phyloP scores from a whole-genome alignment of 2,113 vertebrate genomes.

The Rhinopomastus cyanomelas region DNA sequence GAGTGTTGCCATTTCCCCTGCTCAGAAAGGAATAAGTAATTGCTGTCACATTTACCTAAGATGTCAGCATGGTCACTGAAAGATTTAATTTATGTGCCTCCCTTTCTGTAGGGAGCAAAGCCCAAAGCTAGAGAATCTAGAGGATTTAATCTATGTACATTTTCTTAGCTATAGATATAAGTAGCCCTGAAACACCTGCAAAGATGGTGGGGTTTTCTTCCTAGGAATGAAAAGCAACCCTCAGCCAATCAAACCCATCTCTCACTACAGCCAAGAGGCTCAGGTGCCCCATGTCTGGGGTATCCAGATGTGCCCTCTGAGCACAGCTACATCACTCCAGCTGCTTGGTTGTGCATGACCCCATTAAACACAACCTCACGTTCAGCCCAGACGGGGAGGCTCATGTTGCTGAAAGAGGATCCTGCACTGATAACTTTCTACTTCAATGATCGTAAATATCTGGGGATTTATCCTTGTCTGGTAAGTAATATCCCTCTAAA shows the following conservation, averaged over 20 bases:
- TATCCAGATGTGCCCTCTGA: neutral
- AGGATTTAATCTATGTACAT: neutral
- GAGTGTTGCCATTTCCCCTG: neutral
- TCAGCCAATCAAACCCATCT: neutral
- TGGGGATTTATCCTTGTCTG: neutral
- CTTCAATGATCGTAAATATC: fast-evolving
- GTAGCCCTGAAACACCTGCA: neutral
- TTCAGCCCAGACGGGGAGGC: neutral
- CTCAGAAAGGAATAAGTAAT: neutral
- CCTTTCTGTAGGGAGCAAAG: neutral
- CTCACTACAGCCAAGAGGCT: neutral
- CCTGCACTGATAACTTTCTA: neutral
- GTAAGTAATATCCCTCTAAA: neutral
- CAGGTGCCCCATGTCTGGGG: neutral
- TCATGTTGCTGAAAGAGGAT: neutral
- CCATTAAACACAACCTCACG: neutral
- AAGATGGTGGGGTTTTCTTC: neutral
- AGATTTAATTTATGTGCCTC: neutral
- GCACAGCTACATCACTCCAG: neutral
- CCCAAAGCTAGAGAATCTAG: neutral
- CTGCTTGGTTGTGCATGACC: neutral
- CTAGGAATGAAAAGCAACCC: neutral
- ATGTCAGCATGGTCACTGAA: neutral
- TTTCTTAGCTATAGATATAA: fast-evolving
- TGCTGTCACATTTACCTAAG: neutral